Conservation (phyloP, 2,113 vertebrate genomes). For the Plestiodon gilberti region DNA sequence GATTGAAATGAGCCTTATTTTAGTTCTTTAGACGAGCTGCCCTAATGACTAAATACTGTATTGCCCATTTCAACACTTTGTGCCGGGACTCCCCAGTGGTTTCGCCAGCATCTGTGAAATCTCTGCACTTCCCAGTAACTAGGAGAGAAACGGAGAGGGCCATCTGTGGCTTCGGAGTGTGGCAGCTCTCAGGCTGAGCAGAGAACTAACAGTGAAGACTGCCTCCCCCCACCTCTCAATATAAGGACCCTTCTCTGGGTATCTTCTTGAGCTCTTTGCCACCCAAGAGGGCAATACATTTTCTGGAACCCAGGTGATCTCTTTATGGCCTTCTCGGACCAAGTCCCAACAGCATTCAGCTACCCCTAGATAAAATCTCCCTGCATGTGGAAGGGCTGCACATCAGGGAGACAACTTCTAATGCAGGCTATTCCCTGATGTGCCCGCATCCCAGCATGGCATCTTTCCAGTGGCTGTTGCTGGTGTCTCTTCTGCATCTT, state of each 20-base stretch:
- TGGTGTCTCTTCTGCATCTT: too few relatives aligned
- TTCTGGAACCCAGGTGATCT: rapidly evolving
- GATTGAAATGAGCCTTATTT: slow-evolving; percentile 71
- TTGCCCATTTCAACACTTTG: slow-evolving; percentile 54
- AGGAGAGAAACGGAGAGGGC: slow-evolving; percentile 43
- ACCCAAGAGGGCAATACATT: rapidly evolving
- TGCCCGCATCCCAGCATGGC: too few relatives aligned
- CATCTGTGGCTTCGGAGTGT: slow-evolving; percentile 52
- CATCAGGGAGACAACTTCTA: not conserved
- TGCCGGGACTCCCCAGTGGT: slow-evolving; percentile 54
- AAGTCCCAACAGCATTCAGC: not conserved
- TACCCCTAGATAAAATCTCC: rapidly evolving
- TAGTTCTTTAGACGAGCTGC: slow-evolving; percentile 65
- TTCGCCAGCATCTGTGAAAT: slow-evolving; percentile 67
- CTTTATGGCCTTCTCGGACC: rapidly evolving
- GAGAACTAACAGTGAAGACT: not conserved
- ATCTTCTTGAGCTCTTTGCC: not conserved
- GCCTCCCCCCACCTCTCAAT: not conserved
- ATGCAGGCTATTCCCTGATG: not conserved
- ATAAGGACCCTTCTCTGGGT: not conserved
- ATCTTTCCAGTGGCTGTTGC: too few relatives aligned
- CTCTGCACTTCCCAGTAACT: slow-evolving; percentile 53
- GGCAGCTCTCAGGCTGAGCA: slow-evolving; percentile 16
- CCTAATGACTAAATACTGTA: slow-evolving; percentile 61
- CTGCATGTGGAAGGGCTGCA: not conserved